phyloP scores from a whole-genome alignment of 2,113 vertebrate genomes.

The Ctenomys sociabilis region DNA sequence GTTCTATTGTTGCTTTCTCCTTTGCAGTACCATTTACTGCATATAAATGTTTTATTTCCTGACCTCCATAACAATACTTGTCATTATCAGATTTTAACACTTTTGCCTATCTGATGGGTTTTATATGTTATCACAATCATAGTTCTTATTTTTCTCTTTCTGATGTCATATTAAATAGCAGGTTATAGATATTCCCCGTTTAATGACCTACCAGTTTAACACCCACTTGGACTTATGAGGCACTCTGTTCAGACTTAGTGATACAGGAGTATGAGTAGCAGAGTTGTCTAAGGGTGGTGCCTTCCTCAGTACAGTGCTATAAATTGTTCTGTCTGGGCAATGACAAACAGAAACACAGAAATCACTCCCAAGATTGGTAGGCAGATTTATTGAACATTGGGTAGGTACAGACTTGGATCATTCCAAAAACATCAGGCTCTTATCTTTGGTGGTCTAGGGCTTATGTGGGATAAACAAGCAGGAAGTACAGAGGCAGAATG shows the following conservation, averaged over 20 bases:
- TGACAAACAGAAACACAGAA: too few relatives aligned
- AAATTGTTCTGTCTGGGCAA: neutral
- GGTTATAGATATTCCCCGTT: neutral
- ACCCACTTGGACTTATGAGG: neutral
- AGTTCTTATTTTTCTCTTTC: neutral
- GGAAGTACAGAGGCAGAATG: too few relatives aligned
- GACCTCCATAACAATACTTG: neutral
- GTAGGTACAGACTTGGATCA: too few relatives aligned
- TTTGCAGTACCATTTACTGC: neutral
- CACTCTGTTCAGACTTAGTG: neutral
- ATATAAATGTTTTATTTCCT: neutral
- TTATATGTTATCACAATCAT: neutral
- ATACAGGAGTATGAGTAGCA: neutral
- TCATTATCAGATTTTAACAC: neutral
- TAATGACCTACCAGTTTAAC: neutral
- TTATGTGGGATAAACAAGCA: too few relatives aligned
- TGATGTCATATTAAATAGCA: constrained; percentile 4
- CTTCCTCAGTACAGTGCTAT: neutral
- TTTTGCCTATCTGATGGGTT: neutral
- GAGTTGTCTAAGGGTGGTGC: neutral
- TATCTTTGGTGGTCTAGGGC: too few relatives aligned
- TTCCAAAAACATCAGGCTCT: too few relatives aligned
- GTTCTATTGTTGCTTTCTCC: neutral
- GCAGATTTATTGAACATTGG: too few relatives aligned
- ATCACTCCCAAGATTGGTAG: too few relatives aligned